phyloP scores from a whole-genome alignment of 2,888 invertebrate species.

The Cephonodes hylas region DNA sequence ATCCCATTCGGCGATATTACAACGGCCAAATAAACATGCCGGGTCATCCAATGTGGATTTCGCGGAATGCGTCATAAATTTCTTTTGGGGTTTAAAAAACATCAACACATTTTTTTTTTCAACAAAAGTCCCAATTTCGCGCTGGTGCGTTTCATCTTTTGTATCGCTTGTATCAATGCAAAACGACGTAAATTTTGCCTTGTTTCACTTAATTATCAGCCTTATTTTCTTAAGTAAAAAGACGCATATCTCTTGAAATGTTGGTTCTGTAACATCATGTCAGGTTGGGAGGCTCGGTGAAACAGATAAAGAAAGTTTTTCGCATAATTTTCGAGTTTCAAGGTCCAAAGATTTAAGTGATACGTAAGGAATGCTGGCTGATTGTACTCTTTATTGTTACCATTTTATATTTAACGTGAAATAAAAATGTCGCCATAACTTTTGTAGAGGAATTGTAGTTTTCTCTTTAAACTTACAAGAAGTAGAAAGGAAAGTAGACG shows the following conservation, averaged over 20 bases:
- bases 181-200: background rate
- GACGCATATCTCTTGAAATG: background rate
- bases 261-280: background rate
- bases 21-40: background rate
- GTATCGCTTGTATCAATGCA: background rate
- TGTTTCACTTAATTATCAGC: background rate
- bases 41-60: constrained; percentile 9
- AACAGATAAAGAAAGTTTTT: constrained; percentile 19
- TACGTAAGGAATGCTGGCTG: constrained; percentile 14
- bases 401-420: constrained; percentile 6
- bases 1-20: background rate
- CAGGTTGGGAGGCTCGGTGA: background rate
- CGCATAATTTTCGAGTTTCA: constrained; percentile 26
- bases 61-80: constrained; percentile 7
- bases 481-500: too few relatives aligned
- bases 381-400: background rate
- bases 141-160: constrained; percentile 7
- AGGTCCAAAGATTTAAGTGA: constrained; percentile 19
- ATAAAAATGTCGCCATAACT: too few relatives aligned
- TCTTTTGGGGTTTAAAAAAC: constrained; percentile 11
- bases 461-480: too few relatives aligned
- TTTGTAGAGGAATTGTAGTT: too few relatives aligned
- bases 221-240: background rate
- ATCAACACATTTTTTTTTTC: constrained; percentile 14
- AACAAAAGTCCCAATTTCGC: background rate